Evolutionary conservation across 2,888 invertebrate genomes (phyloP).

Genomic region (Pseudococcus jackbeardsleyi): DNA sequence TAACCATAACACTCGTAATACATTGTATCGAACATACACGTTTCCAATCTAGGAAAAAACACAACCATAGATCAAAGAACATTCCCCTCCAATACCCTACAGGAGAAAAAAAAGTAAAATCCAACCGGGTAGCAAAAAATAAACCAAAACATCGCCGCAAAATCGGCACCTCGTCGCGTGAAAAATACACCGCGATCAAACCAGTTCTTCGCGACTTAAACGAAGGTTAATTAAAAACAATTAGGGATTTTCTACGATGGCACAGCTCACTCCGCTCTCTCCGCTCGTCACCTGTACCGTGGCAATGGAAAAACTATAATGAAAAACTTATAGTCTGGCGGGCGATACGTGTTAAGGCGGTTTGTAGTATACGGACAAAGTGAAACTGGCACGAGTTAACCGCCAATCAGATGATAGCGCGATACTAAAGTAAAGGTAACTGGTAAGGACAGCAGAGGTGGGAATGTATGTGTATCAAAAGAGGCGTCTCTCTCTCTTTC

Average conservation of each 20-base stretch:
- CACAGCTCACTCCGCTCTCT: neutral
- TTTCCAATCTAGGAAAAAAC: neutral
- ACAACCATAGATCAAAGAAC: neutral
- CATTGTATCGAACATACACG: too few relatives aligned
- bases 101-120: neutral
- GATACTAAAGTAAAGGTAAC: conserved; percentile 40
- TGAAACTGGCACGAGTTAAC: conserved; percentile 46
- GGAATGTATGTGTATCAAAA: conserved; percentile 59
- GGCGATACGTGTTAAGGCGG: conserved; percentile 18
- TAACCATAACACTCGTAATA: neutral
- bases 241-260: conserved; percentile 6
- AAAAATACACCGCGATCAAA: neutral
- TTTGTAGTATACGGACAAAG: conserved; percentile 11
- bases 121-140: neutral
- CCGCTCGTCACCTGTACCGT: neutral
- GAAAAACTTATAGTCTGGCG: conserved; percentile 25
- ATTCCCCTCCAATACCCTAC: neutral
- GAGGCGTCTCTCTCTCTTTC: conserved; percentile 56
- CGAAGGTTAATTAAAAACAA: conserved; percentile 7
- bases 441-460: conserved; percentile 59
- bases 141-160: neutral
- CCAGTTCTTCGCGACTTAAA: neutral
- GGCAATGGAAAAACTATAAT: conserved; percentile 1
- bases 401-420: conserved; percentile 62
- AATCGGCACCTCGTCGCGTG: neutral